A percentile compares a stretch with the other conserved stretches of the same genome.
These are phyloP conservation scores for Myotis yumanensis DNA, from an alignment of 2,113 vertebrate species.

Conservation along the genomic window DNA sequence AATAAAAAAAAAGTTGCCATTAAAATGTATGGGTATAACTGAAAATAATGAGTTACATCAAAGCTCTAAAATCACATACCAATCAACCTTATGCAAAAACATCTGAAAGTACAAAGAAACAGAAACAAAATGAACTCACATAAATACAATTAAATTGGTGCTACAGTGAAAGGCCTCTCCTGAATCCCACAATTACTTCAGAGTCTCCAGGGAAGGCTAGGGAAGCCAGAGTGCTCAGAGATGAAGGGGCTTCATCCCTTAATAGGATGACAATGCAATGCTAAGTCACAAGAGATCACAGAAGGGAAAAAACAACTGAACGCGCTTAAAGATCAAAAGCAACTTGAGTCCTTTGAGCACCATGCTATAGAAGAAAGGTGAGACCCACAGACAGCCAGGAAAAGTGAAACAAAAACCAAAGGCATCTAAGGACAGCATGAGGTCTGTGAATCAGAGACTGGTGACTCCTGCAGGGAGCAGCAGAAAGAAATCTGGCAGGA, in stretches of 20 bases:
- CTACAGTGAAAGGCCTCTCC: not conserved
- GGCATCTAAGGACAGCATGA: not conserved
- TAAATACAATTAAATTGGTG: not conserved
- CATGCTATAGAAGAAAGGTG: not conserved
- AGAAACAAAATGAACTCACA: not conserved
- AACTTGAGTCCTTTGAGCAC: not conserved
- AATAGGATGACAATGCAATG: not conserved
- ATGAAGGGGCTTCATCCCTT: not conserved
- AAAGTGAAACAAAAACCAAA: not conserved
- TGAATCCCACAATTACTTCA: slow-evolving; percentile 17
- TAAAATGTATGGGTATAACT: not conserved
- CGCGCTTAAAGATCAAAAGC: not conserved
- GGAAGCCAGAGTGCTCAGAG: not conserved
- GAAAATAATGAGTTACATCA: slow-evolving; percentile 2
- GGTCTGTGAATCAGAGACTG: not conserved
- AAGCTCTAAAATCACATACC: slow-evolving; percentile 14
- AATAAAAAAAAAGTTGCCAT: not conserved
- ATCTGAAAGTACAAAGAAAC: not conserved
- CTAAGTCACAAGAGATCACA: not conserved
- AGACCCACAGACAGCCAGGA: not conserved
- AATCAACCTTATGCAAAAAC: not conserved
- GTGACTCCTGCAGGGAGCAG: not conserved
- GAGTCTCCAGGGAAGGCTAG: slow-evolving; percentile 16
- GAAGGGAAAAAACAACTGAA: not conserved
- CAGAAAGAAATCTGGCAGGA: not conserved